Base-by-base conservation (phyloP, 2,113 vertebrate genomes). In the Mobula birostris region DNA sequence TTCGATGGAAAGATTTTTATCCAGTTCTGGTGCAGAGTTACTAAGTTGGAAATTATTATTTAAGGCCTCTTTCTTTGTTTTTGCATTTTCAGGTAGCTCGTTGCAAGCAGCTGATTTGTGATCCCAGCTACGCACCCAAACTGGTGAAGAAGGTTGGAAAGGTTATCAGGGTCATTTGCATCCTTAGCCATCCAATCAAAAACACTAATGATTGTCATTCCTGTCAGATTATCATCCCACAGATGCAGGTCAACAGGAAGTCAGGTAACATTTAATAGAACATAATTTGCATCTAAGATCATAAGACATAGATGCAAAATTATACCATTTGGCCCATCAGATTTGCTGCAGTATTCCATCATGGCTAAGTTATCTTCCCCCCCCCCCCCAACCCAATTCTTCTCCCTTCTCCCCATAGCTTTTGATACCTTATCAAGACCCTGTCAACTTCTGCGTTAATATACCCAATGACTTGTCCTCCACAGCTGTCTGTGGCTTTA, bases 191-290 rank as follows among this genome's bases (percentile, higher is more conserved):
- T 79, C 95, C 95, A 2, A 93, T 95, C 90, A 95, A 85, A 92
- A 95, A 94, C 94, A 95, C 94, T 29, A 95, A 94, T 21, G 94
- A 95, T 36, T 94, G 94, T 94, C 95, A 94, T 5, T 95, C 95
- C 63, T 95, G 95, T 85, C 95, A 95, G 93, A 95, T 95, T 94
- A 95, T 95, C 58, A 95, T 95, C n/a, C 95, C 95, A 78, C 94
- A 94, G 82, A 94, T 88, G 24, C 95, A 95, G 77, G 94, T 95
- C 94, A 95, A 95, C 70, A 61, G 94, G 78, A 70, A 88, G 61
- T 94, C 63, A 58, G 94, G 94, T 94, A 88, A 93, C 29, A 7
- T 78, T 66, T 83, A 15, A 94, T 24, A 24, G 27, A 36, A 61
- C 5, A 66, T 66, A 6, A n/a, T 32, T 90, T 14, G 14, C 27